Conservation (phyloP, 2,113 vertebrate genomes). For the Microcebus griseorufus region DNA sequence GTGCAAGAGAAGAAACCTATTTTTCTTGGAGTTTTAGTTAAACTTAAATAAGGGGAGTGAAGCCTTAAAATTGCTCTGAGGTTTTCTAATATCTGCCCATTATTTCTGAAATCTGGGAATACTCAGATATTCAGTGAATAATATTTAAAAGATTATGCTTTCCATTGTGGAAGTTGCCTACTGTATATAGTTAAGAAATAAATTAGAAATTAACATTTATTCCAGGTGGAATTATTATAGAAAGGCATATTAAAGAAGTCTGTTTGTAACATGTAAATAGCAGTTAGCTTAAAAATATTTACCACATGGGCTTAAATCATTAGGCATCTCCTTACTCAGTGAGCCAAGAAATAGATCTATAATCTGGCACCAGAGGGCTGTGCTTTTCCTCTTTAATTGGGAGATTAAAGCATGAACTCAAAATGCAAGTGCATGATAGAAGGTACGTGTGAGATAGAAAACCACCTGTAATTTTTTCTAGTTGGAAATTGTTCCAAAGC, state of each 20-base stretch:
- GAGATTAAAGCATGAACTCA: not conserved
- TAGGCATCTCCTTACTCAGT: slow-evolving; percentile 9
- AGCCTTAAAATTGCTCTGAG: not conserved
- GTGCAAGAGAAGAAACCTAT: not conserved
- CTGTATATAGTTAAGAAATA: not conserved
- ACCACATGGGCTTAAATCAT: not conserved
- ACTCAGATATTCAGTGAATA: not conserved
- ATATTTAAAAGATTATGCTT: not conserved
- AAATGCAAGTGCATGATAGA: not conserved
- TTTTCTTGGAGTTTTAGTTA: slow-evolving; percentile 41
- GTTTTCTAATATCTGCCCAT: not conserved
- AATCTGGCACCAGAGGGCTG: not conserved
- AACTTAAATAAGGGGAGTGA: not conserved
- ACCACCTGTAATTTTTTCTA: not conserved
- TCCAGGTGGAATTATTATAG: not conserved
- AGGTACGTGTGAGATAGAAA: not conserved
- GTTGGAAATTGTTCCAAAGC: not conserved
- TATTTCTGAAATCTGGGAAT: slow-evolving; percentile 16
- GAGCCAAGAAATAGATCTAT: slow-evolving; percentile 29
- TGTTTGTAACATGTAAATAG: not conserved
- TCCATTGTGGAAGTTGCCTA: not conserved
- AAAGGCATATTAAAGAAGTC: not conserved
- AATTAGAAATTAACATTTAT: slow-evolving; percentile 18
- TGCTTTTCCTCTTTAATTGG: slow-evolving; percentile 7
- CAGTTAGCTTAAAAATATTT: slow-evolving; percentile 21